A percentile compares a stretch with the other conserved stretches of the same genome.
These are phyloP conservation scores for Porites rus DNA, from an alignment of 92 coral and sea anemone species.

Conservation along the genomic window DNA sequence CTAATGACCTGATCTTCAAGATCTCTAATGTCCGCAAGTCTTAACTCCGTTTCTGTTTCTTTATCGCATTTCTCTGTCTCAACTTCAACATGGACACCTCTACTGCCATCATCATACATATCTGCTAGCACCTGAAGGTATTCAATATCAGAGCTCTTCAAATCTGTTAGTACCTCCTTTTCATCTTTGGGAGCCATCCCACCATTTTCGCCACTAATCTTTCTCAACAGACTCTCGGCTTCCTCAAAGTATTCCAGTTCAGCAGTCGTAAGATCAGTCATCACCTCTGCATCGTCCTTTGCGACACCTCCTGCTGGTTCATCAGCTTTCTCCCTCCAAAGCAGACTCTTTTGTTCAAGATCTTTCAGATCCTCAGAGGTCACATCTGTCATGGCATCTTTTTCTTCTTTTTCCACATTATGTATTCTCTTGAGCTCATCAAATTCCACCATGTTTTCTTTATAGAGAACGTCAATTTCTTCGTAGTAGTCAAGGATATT, in stretches of 20 bases:
- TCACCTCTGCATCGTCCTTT: slow-evolving; percentile 50
- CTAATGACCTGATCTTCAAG: slow-evolving; percentile 68
- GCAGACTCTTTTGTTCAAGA: slow-evolving; percentile 40
- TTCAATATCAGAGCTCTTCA: slow-evolving; percentile 66
- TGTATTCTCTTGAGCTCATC: slow-evolving; percentile 33
- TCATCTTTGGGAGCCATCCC: slow-evolving; percentile 46
- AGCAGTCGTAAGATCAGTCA: slow-evolving; percentile 80
- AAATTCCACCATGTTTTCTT: slow-evolving; percentile 51
- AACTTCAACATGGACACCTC: background rate
- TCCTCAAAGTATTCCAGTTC: slow-evolving; percentile 75
- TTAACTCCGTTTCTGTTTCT: slow-evolving; percentile 62
- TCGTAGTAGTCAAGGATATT: slow-evolving; percentile 73
- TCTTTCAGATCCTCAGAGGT: slow-evolving; percentile 44
- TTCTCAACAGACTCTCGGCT: slow-evolving; percentile 64
- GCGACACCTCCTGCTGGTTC: slow-evolving; percentile 4
- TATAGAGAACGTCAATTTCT: slow-evolving; percentile 61
- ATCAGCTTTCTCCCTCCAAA: slow-evolving; percentile 35
- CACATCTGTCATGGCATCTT: slow-evolving; percentile 59
- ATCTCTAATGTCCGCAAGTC: slow-evolving; percentile 45
- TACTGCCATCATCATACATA: slow-evolving; percentile 15
- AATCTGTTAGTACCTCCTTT: slow-evolving; percentile 66
- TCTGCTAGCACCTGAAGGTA: slow-evolving; percentile 59
- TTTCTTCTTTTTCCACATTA: slow-evolving; percentile 51
- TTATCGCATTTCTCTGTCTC: slow-evolving; percentile 34
- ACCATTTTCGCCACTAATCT: slow-evolving; percentile 33